A percentile compares a stretch with the other conserved stretches of the same genome.
phyloP scores from a whole-genome alignment of 2,888 invertebrate genomes.

The Pheosia tremula region DNA sequence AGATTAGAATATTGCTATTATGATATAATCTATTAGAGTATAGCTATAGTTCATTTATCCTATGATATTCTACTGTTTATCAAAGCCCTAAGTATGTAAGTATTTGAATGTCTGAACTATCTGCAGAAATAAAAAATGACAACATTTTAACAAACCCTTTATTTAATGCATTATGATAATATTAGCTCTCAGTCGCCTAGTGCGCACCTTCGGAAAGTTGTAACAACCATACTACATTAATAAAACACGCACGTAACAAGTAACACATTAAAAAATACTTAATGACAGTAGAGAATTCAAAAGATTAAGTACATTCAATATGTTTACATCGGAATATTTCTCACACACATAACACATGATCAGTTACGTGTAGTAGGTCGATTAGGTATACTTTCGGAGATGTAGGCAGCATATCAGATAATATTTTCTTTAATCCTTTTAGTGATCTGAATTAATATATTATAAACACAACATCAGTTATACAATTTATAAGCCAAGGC shows the following conservation, averaged over 20 bases:
- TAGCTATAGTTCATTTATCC: no score
- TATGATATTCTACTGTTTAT: no score
- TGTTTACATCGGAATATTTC: not conserved
- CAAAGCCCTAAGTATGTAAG: no score
- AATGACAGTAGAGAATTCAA: slow-evolving; percentile 45
- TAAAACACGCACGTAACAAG: slow-evolving; percentile 50
- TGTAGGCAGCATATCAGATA: slow-evolving; percentile 65
- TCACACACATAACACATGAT: slow-evolving; percentile 6
- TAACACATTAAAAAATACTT: slow-evolving; percentile 38
- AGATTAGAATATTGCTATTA: slow-evolving; percentile 2
- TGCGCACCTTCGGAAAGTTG: slow-evolving; percentile 85
- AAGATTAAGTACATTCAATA: slow-evolving; percentile 40
- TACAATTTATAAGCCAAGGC: slow-evolving; percentile 80
- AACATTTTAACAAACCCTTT: slow-evolving; percentile 80
- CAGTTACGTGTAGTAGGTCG: slow-evolving; percentile 20
- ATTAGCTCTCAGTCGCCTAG: slow-evolving; percentile 85
- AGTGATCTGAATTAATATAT: slow-evolving; percentile 47
- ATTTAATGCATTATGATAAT: slow-evolving; percentile 83
- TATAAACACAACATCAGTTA: slow-evolving; percentile 72
- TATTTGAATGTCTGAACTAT: not conserved
- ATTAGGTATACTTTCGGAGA: slow-evolving; percentile 31
- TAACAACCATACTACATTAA: slow-evolving; percentile 69
- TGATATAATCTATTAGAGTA: not conserved
- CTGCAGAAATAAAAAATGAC: slow-evolving; percentile 48
- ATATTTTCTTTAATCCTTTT: slow-evolving; percentile 35